Evolutionary conservation across 2,113 vertebrate genomes (phyloP).

Genomic region (Tragelaphus scriptus): DNA sequence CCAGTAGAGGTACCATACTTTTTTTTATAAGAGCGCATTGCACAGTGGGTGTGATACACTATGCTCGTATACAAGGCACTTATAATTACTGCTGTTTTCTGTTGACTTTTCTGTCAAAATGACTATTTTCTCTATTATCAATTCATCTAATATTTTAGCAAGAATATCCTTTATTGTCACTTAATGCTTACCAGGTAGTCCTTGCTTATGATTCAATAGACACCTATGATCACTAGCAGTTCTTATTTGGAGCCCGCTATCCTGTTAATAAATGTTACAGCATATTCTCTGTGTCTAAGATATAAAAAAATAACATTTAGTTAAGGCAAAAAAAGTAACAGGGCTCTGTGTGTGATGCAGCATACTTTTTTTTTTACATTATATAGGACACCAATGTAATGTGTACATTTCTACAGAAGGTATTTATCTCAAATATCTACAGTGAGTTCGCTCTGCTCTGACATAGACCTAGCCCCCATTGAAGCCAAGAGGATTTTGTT

Average conservation of each 20-base stretch:
- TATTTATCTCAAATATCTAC: background rate
- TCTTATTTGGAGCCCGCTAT: constrained; percentile 30
- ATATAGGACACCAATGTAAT: background rate
- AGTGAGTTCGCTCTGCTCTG: background rate
- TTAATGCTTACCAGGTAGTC: constrained; percentile 49
- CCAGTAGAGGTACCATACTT: constrained; percentile 9
- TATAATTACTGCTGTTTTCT: constrained; percentile 54
- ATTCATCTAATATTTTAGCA: constrained; percentile 57
- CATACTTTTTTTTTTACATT: background rate
- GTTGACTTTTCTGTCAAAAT: constrained; percentile 53
- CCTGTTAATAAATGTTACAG: constrained; percentile 38
- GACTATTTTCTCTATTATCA: constrained; percentile 54
- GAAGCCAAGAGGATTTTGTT: constrained; percentile 44
- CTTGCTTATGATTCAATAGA: constrained; percentile 57
- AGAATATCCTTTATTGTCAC: constrained; percentile 53
- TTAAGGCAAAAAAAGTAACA: background rate
- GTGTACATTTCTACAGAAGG: background rate
- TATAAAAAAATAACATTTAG: constrained; percentile 30
- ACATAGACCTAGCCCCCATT: background rate
- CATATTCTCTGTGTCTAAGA: background rate
- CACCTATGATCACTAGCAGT: constrained; percentile 9
- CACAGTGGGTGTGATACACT: background rate
- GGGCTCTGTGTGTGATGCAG: background rate
- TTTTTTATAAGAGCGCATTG: background rate
- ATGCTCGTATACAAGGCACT: background rate